Conservation (phyloP, 2,888 invertebrate species). For the Cepaea hortensis region DNA sequence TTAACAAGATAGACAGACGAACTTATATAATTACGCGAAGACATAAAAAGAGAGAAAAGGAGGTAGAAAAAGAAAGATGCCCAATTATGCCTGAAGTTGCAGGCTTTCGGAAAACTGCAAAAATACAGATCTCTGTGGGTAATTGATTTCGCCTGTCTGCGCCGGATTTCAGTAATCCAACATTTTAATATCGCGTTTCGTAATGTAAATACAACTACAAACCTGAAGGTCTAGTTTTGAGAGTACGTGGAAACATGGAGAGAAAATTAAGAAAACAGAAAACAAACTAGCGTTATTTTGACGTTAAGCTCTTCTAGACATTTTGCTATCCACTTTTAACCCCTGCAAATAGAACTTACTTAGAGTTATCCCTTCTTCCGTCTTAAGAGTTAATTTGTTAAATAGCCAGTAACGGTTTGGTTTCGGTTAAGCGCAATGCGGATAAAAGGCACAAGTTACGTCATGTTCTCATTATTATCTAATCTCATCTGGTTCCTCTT, state of each 20-base stretch:
- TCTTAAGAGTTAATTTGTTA: conserved; percentile 24
- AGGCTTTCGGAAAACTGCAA: not conserved
- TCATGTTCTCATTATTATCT: too few relatives aligned
- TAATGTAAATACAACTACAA: not conserved
- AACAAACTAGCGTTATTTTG: not conserved
- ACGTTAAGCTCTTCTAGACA: conserved; percentile 27
- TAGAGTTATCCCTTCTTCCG: conserved; percentile 14
- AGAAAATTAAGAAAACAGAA: conserved; percentile 17
- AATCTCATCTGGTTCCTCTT: too few relatives aligned
- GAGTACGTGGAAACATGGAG: not conserved
- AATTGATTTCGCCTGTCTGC: not conserved
- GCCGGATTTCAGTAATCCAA: not conserved
- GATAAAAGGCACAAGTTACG: not conserved
- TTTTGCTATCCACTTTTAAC: conserved; percentile 17
- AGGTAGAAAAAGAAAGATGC: not conserved
- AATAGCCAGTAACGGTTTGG: not conserved
- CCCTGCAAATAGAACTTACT: conserved; percentile 22
- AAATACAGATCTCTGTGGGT: not conserved
- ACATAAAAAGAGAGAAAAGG: too few relatives aligned
- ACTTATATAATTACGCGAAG: too few relatives aligned
- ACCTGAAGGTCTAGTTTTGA: not conserved
- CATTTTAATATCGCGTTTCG: conserved; percentile 14
- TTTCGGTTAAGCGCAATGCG: not conserved
- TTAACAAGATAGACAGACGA: too few relatives aligned
- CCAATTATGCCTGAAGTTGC: not conserved